A percentile compares a stretch with the other conserved stretches of the same genome.
Conservation (phyloP, 2,888 invertebrate species). For the Lithodes maja region DNA sequence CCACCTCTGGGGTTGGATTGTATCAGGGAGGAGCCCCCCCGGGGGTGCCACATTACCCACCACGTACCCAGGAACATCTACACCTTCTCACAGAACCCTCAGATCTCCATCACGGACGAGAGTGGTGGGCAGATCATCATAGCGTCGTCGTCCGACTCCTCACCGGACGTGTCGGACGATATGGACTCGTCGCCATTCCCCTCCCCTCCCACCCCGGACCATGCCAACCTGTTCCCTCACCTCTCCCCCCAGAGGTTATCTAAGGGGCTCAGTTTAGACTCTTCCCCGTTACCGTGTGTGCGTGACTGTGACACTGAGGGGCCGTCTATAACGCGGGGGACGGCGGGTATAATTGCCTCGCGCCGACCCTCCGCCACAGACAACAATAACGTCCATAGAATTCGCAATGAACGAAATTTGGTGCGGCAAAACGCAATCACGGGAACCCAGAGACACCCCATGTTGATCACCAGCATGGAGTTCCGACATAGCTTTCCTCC, state of each 20-base stretch:
- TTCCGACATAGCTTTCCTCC: conserved; percentile 70
- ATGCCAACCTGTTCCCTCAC: conserved; percentile 35
- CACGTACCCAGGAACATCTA: conserved; percentile 29
- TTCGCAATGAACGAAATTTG: conserved; percentile 66
- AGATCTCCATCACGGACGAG: conserved; percentile 69
- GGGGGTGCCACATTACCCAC: conserved; percentile 45
- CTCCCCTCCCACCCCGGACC: conserved; percentile 60
- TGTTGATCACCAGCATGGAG: conserved; percentile 54
- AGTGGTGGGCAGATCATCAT: conserved; percentile 64
- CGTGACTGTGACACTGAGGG: conserved; percentile 60
- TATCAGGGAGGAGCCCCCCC: conserved; percentile 66
- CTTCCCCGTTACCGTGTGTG: conserved; percentile 56
- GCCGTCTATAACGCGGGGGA: conserved; percentile 69
- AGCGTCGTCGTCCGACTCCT: conserved; percentile 59
- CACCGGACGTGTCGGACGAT: conserved; percentile 62
- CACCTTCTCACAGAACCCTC: conserved; percentile 62
- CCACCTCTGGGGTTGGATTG: conserved; percentile 61
- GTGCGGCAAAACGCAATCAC: conserved; percentile 62
- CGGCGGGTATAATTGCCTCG: conserved; percentile 45
- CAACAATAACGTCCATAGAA: conserved; percentile 53
- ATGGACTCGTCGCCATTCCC: conserved; percentile 64
- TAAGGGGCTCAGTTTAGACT: conserved; percentile 64
- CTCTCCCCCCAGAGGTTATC: conserved; percentile 47
- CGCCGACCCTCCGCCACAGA: conserved; percentile 45
- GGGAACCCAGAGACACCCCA: conserved; percentile 43